Evolutionary conservation across 2,888 invertebrate species (phyloP).

Genomic region (Peribatodes rhomboidaria): DNA sequence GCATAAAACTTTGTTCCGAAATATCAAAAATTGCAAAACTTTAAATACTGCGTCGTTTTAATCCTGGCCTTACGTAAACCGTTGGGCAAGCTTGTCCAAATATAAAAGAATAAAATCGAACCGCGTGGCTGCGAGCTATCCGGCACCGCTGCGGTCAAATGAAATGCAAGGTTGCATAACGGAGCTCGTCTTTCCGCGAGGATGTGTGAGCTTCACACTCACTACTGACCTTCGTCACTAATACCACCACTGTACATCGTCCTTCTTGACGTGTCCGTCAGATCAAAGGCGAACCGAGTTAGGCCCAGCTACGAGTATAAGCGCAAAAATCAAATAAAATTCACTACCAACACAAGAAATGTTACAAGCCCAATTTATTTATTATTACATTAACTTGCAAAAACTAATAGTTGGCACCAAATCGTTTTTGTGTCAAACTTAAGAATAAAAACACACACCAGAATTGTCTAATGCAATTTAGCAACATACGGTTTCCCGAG

Average conservation of each 20-base stretch:
- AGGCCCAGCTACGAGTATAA: not conserved
- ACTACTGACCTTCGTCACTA: slow-evolving; percentile 19
- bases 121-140: slow-evolving; percentile 56
- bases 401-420: no score
- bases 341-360: no score
- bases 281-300: not conserved
- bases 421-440: no score
- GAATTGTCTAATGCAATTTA: no score
- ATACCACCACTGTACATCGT: not conserved
- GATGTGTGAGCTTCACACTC: slow-evolving; percentile 51
- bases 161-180: slow-evolving; percentile 67
- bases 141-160: slow-evolving; percentile 65
- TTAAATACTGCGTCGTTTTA: slow-evolving; percentile 68
- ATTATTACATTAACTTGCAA: no score
- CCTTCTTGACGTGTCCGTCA: no score
- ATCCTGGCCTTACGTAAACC: slow-evolving; percentile 79
- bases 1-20: slow-evolving; percentile 70
- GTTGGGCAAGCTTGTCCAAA: slow-evolving; percentile 79
- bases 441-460: no score
- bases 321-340: no score
- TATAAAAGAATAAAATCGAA: slow-evolving; percentile 70
- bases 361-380: no score
- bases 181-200: slow-evolving; percentile 61
- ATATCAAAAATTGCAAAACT: slow-evolving; percentile 79
- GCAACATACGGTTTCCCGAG: no score